Conservation (phyloP, 2,888 invertebrate species). For the Clusia tigrina region DNA sequence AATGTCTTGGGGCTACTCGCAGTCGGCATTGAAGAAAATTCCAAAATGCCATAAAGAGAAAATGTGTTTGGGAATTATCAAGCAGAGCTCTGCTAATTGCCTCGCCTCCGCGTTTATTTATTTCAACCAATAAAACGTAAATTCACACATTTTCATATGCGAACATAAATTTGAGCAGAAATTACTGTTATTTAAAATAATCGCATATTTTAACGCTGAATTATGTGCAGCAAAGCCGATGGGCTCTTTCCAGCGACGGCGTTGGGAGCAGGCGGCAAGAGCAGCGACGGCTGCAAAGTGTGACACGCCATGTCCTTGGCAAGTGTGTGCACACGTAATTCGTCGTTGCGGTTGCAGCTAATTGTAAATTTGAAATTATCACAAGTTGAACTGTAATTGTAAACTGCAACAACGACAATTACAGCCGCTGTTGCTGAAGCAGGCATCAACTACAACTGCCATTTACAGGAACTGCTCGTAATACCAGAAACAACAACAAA, state of each 20-base stretch:
- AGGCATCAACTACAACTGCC: not conserved
- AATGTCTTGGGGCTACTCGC: not conserved
- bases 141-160: too few species aligned
- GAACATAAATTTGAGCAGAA: not conserved
- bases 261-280: too few species aligned
- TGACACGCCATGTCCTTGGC: not conserved
- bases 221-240: not conserved
- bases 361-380: not conserved
- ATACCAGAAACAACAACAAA: too few species aligned
- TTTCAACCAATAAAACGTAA: too few species aligned
- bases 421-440: not conserved
- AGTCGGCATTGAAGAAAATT: not conserved
- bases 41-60: not conserved
- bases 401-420: not conserved
- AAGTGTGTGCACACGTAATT: not conserved
- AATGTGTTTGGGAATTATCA: too few species aligned
- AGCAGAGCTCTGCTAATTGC: not conserved
- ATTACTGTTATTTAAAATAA: not conserved
- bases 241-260: not conserved
- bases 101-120: not conserved
- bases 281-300: too few species aligned
- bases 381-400: not conserved
- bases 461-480: slow-evolving; percentile 12
- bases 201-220: not conserved
- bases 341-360: too few species aligned